These are phyloP conservation scores for Silurus aristotelis DNA, from an alignment of 2,797 vertebrate species.

Conservation along the genomic window DNA sequence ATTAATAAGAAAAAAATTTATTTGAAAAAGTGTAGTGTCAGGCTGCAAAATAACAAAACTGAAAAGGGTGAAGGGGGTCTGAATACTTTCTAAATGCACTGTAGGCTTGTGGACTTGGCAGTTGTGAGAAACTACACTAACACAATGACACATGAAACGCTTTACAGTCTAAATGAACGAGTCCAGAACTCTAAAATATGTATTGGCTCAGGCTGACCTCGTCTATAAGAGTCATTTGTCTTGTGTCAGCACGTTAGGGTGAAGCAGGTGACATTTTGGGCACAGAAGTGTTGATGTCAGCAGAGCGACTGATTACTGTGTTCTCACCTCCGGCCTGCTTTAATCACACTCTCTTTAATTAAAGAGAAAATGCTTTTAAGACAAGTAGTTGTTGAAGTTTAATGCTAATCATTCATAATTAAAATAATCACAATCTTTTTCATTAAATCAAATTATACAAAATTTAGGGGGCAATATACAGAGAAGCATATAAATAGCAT, in stretches of 20 bases:
- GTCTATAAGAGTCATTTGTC: conserved; percentile 24
- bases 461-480: not conserved
- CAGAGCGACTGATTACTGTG: conserved; percentile 28
- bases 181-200: conserved; percentile 31
- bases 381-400: not conserved
- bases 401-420: conserved; percentile 10
- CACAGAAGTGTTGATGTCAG: conserved; percentile 44
- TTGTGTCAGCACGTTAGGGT: conserved; percentile 47
- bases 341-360: conserved; percentile 5
- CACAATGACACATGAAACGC: not conserved
- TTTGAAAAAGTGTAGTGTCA: too few species aligned
- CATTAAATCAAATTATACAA: not conserved
- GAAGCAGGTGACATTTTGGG: conserved; percentile 27
- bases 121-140: conserved; percentile 16
- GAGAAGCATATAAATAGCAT: not conserved
- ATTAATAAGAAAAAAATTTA: too few species aligned
- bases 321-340: conserved; percentile 30
- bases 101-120: not conserved
- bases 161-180: conserved; percentile 13
- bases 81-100: too few species aligned
- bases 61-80: too few species aligned
- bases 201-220: conserved; percentile 33
- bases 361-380: not conserved
- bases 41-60: too few species aligned
- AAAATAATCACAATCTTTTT: not conserved